These are phyloP conservation scores for Aulostomus chinensis DNA, from an alignment of 2,797 vertebrate genomes.

Conservation along the genomic window DNA sequence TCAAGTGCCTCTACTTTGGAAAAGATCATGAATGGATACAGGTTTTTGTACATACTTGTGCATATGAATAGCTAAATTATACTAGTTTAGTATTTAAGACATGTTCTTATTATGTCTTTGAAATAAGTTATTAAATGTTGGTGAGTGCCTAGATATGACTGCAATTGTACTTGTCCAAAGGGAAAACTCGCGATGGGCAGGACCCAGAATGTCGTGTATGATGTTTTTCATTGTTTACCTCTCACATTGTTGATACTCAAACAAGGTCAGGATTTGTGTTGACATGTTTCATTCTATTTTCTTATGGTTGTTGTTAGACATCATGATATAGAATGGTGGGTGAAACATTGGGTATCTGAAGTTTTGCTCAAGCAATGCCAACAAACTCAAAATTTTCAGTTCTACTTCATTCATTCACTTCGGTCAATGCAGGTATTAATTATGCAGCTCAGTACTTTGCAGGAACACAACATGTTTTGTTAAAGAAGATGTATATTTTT, in stretches of 20 bases:
- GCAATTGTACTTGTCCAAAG: slow-evolving; percentile 17
- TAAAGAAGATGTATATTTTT: slow-evolving; percentile 1
- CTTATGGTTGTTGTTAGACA: too few relatives aligned
- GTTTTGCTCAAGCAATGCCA: too few relatives aligned
- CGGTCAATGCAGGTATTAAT: too few relatives aligned
- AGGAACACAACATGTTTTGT: slow-evolving; percentile 5
- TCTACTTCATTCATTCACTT: background rate
- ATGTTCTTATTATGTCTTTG: slow-evolving; percentile 31
- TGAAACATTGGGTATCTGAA: too few relatives aligned
- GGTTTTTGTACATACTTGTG: slow-evolving; percentile 49
- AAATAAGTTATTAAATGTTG: slow-evolving; percentile 77
- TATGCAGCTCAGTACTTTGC: slow-evolving; percentile 12
- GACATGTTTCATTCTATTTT: too few relatives aligned
- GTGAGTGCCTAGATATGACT: slow-evolving; percentile 43
- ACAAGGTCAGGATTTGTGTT: too few relatives aligned
- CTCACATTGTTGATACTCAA: background rate
- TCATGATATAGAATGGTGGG: too few relatives aligned
- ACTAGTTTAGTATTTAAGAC: slow-evolving; percentile 77
- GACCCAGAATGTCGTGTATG: slow-evolving; percentile 74
- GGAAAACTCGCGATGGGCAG: slow-evolving; percentile 70
- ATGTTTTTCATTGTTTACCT: slow-evolving; percentile 55
- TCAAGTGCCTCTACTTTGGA: slow-evolving; percentile 39
- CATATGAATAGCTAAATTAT: slow-evolving; percentile 70
- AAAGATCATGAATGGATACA: background rate
- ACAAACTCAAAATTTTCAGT: too few relatives aligned